phyloP scores from a whole-genome alignment of 2,797 vertebrate species.

The Carduelis carduelis region DNA sequence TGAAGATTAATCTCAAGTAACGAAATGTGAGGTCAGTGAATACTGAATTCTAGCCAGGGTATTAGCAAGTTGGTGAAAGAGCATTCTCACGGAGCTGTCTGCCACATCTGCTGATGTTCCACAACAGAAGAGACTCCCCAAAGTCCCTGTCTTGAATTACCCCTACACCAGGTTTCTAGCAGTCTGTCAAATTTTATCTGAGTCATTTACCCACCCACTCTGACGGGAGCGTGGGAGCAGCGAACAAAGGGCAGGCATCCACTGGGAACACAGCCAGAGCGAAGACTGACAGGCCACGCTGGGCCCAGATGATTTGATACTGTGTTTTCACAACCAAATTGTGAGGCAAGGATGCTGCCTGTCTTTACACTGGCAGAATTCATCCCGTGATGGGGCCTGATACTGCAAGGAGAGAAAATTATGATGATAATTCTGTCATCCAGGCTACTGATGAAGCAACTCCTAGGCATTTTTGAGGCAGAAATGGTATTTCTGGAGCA shows the following conservation, averaged over 20 bases:
- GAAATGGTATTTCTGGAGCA: not conserved
- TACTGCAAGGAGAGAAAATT: not conserved
- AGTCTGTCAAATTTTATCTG: slow-evolving; percentile 37
- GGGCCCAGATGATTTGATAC: not conserved
- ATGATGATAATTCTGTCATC: not conserved
- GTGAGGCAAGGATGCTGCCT: not conserved
- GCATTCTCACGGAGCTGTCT: not conserved
- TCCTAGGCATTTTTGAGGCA: not conserved
- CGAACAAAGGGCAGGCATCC: not conserved
- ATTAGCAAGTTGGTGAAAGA: slow-evolving; percentile 28
- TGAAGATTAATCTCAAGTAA: slow-evolving; percentile 19
- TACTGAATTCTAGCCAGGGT: not conserved
- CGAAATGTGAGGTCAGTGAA: not conserved
- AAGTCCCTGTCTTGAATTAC: slow-evolving; percentile 29
- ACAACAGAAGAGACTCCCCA: not conserved
- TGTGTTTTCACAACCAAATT: not conserved
- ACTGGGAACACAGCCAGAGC: not conserved
- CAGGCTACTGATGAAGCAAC: not conserved
- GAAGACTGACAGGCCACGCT: not conserved
- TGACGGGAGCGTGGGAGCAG: not conserved
- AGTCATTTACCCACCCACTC: not conserved
- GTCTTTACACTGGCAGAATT: not conserved
- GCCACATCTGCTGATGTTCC: not conserved
- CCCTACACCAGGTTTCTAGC: not conserved
- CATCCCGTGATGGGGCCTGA: not conserved